Conservation (phyloP, 2,797 vertebrate genomes). For the Coccyzus lansbergi region DNA sequence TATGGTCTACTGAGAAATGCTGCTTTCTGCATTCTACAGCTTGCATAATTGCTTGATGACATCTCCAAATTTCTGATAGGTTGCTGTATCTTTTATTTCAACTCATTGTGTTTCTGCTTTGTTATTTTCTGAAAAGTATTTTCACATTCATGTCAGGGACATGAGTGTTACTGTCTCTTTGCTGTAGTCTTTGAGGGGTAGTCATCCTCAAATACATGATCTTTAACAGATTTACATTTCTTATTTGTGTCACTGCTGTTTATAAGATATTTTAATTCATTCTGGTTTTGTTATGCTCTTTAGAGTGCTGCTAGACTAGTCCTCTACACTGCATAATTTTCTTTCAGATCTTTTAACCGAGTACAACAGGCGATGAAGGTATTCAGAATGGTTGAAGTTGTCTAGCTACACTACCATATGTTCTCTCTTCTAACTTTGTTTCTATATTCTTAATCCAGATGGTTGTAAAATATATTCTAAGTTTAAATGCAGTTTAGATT, state of each 20-base stretch:
- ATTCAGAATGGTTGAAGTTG: neutral
- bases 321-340: neutral
- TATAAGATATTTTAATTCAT: neutral
- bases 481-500: neutral
- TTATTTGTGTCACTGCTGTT: neutral
- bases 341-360: neutral
- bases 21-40: neutral
- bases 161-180: neutral
- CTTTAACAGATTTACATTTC: neutral
- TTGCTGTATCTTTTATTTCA: neutral
- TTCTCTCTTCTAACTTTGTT: neutral
- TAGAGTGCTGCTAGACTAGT: neutral
- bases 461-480: neutral
- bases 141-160: neutral
- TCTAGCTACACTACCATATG: neutral
- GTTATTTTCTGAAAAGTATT: neutral
- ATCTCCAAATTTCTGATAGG: neutral
- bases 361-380: neutral
- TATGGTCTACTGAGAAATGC: neutral
- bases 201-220: neutral
- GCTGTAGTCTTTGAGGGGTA: neutral
- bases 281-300: neutral
- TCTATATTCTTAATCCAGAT: neutral
- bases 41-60: neutral
- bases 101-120: neutral